phyloP scores from a whole-genome alignment of 2,888 invertebrate genomes.

The Pseudococcus jackbeardsleyi region DNA sequence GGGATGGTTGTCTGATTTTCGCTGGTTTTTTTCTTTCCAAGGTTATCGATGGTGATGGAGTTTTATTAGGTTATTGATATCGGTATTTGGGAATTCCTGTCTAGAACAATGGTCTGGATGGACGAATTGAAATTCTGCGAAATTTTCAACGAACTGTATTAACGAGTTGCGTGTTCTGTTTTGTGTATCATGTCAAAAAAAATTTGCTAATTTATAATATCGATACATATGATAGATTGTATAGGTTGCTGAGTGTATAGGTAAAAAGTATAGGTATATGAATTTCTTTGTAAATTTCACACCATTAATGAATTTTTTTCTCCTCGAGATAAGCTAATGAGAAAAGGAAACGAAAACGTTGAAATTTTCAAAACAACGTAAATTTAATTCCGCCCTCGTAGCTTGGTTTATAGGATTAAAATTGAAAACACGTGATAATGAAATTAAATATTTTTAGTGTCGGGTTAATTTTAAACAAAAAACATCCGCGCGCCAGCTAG shows the following conservation, averaged over 20 bases:
- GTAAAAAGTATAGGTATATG: too few relatives aligned
- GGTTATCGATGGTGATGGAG: not conserved
- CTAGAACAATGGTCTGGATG: not conserved
- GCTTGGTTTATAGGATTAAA: not conserved
- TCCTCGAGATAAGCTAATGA: not conserved
- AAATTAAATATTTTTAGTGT: not conserved
- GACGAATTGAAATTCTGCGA: not conserved
- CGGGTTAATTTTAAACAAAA: not conserved
- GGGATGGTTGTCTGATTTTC: not conserved
- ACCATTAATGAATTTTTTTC: not conserved
- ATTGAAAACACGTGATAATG: slow-evolving; percentile 11
- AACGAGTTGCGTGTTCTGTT: not conserved
- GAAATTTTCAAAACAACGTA: not conserved
- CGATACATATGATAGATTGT: not conserved
- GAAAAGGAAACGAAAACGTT: not conserved
- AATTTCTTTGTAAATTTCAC: too few relatives aligned
- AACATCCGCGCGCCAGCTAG: slow-evolving; percentile 1
- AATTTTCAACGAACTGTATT: not conserved
- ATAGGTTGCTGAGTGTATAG: too few relatives aligned
- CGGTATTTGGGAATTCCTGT: not conserved
- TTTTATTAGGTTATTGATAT: slow-evolving; percentile 22
- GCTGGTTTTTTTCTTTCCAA: not conserved
- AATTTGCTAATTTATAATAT: not conserved
- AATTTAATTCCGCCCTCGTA: not conserved
- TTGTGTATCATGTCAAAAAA: not conserved